Evolutionary conservation across 2,888 invertebrate species (phyloP).

Genomic region (Serrognathus titanus): DNA sequence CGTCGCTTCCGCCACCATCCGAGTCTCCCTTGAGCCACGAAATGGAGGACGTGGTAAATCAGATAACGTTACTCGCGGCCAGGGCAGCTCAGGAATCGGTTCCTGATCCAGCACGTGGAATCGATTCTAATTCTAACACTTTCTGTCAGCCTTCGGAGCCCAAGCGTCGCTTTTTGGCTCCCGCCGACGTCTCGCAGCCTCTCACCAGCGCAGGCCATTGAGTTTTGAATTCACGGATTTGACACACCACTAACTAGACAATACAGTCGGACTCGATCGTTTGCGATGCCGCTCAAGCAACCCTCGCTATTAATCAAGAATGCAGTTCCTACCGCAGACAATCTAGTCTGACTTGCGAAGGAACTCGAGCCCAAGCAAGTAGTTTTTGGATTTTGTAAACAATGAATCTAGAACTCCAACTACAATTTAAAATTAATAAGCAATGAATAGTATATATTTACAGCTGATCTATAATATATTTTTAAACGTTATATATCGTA

Average conservation of each 20-base stretch:
- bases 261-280: conserved; percentile 3
- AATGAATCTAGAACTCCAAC: conserved; percentile 26
- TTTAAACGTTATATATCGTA: conserved; percentile 44
- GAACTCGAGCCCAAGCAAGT: conserved; percentile 26
- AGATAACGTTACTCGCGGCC: conserved; percentile 73
- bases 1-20: conserved; percentile 45
- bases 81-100: conserved; percentile 67
- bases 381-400: conserved; percentile 22
- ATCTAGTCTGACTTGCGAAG: conserved; percentile 25
- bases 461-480: conserved; percentile 46
- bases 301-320: conserved; percentile 3
- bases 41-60: conserved; percentile 81
- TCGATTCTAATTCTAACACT: conserved; percentile 56
- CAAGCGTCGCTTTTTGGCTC: conserved; percentile 56
- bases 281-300: conserved; percentile 4
- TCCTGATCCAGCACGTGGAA: conserved; percentile 34
- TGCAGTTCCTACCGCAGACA: conserved; percentile 29
- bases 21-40: conserved; percentile 68
- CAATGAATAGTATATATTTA: conserved; percentile 43
- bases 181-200: conserved; percentile 53
- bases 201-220: conserved; percentile 56
- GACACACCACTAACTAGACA: conserved; percentile 1
- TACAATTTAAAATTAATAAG: conserved; percentile 26
- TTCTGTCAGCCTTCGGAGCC: conserved; percentile 58
- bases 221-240: conserved; percentile 25